phyloP scores from a whole-genome alignment of 1,140 invertebrate species.

The Bactericera cockerelli region DNA sequence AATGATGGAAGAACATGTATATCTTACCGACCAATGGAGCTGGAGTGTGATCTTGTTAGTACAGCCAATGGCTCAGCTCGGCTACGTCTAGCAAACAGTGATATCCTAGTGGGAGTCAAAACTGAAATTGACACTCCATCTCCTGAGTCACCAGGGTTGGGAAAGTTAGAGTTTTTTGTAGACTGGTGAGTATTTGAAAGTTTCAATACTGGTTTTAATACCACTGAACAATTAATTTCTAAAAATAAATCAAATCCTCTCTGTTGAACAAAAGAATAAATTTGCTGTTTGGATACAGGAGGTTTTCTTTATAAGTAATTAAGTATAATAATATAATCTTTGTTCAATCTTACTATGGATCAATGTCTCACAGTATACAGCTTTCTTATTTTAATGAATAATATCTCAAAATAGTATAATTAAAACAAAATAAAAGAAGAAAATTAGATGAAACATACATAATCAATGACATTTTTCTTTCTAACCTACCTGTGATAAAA shows the following conservation, averaged over 20 bases:
- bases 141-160: slow-evolving; percentile 54
- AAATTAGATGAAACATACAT: too few relatives aligned
- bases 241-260: background rate
- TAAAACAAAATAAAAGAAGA: too few relatives aligned
- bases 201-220: slow-evolving; percentile 14
- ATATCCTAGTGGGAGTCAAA: slow-evolving; percentile 84
- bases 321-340: too few relatives aligned
- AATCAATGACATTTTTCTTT: too few relatives aligned
- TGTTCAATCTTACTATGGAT: too few relatives aligned
- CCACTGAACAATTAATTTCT: background rate
- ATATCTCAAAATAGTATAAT: too few relatives aligned
- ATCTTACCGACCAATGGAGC: slow-evolving; percentile 77
- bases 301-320: too few relatives aligned
- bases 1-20: slow-evolving; percentile 69
- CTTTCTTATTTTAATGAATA: too few relatives aligned
- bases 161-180: slow-evolving; percentile 88
- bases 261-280: background rate
- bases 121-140: slow-evolving; percentile 71
- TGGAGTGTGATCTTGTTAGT: slow-evolving; percentile 76
- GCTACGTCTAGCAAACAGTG: slow-evolving; percentile 73
- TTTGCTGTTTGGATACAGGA: background rate
- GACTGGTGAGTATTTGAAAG: slow-evolving; percentile 55
- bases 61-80: slow-evolving; percentile 82
- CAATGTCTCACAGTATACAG: too few relatives aligned
- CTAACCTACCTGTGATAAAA: too few relatives aligned